Evolutionary conservation across 1,140 invertebrate genomes (phyloP), one percentile per base, ranked within the genome.

Genomic region (Pollicipes pollicipes): DNA sequence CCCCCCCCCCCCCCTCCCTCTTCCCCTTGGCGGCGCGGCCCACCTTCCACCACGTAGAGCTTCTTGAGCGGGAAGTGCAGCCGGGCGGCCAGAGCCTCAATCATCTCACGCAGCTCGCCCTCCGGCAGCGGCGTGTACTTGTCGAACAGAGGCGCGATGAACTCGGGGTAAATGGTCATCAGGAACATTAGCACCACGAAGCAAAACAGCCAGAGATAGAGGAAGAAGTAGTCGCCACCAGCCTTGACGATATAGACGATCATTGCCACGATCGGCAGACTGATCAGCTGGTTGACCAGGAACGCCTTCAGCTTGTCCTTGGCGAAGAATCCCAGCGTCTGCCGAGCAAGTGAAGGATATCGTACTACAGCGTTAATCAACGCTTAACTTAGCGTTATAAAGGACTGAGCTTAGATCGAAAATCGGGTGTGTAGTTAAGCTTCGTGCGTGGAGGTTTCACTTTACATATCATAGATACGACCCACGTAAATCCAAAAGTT

Each of bases 71-170:
- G 96, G 81, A 97, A 99, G 64, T 90, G 84, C 24, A 99, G 84
- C 70, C 86, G 88, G 0, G 86, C 83, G 3, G 97, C 95, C 72
- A 99, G 81, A 74, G 85, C 83, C 82, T 99, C 94, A 79, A 99
- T 99, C 71, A 87, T 85, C 66, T 83, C 83, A 71, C 89, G 87
- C 0, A 99, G 81, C 66, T 90, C 86, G 68, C 97, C 95, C 73
- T 98, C 91, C 45, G 93, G 90, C 27, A 99, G 80, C 29, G 95
- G 93, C n/a, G 90, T 90, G 79, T 97, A 99, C 78, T 96, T 98
- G 79, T 99, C 97, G 82, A 99, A 99, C 8, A 99, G 80, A 64
- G 97, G 97, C 8, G 97, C 97, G 78, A 99, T 99, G 67, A 93
- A 88, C 76, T 97, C 90, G 30, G 96, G 95, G 83, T 99, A 99